phyloP scores from a whole-genome alignment of 2,888 invertebrate species.

The Patella pellucida region DNA sequence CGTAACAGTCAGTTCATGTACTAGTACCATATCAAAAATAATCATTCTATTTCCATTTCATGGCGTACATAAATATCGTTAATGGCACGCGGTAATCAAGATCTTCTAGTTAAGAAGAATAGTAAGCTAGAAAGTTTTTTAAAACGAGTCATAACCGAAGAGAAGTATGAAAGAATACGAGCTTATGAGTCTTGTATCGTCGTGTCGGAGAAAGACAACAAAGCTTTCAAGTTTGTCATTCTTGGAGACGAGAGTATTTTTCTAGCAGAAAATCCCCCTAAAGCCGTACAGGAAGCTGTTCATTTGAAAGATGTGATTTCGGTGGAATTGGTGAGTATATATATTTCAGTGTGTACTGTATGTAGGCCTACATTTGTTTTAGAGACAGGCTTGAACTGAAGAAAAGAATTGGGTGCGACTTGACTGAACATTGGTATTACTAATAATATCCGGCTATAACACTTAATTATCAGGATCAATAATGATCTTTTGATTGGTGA shows the following conservation, averaged over 20 bases:
- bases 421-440: too few relatives aligned
- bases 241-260: conserved; percentile 68
- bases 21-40: too few relatives aligned
- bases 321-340: conserved; percentile 63
- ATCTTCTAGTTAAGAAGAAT: conserved; percentile 62
- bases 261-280: conserved; percentile 69
- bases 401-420: too few relatives aligned
- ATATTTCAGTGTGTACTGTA: too few relatives aligned
- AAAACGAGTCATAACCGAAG: conserved; percentile 61
- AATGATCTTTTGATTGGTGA: too few relatives aligned
- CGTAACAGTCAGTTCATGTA: too few relatives aligned
- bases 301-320: conserved; percentile 61
- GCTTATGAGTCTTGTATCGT: conserved; percentile 68
- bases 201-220: conserved; percentile 67
- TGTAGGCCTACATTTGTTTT: neutral
- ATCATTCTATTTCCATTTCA: too few relatives aligned
- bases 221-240: conserved; percentile 67
- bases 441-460: too few relatives aligned
- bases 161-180: conserved; percentile 64
- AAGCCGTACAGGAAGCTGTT: conserved; percentile 59
- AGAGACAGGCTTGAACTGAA: neutral
- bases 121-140: conserved; percentile 69
- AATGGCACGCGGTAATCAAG: conserved; percentile 56
- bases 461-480: too few relatives aligned
- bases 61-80: too few relatives aligned